Percentiles rank a stretch among this genome's conserved stretches.
phyloP scores from a whole-genome alignment of 2,888 invertebrate genomes.

The Argyresthia goedartella region DNA sequence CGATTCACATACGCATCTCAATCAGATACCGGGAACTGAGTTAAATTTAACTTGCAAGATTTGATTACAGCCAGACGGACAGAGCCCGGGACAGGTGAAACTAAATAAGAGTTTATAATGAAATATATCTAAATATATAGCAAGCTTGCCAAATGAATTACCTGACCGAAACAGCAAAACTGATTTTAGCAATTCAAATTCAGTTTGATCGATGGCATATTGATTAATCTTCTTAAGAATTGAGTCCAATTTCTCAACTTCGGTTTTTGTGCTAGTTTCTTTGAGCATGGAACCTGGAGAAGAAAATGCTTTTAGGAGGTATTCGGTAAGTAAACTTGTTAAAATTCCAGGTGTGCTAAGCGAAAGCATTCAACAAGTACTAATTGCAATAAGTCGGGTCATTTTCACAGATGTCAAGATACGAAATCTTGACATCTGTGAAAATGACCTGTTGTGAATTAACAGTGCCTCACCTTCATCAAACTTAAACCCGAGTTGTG shows the following conservation, averaged over 20 bases:
- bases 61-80: too few species aligned
- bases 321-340: too few species aligned
- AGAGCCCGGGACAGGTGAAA: too few species aligned
- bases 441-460: neutral
- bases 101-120: too few species aligned
- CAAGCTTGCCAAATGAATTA: slow-evolving; percentile 31
- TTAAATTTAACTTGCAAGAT: too few species aligned
- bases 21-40: too few species aligned
- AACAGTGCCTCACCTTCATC: slow-evolving; percentile 72
- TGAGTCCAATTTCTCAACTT: slow-evolving; percentile 64
- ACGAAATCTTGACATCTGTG: neutral
- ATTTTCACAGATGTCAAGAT: neutral
- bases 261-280: slow-evolving; percentile 25
- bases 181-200: slow-evolving; percentile 88
- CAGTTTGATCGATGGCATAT: slow-evolving; percentile 82
- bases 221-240: slow-evolving; percentile 75
- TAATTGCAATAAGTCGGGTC: neutral
- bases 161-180: slow-evolving; percentile 86
- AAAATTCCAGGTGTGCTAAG: too few species aligned
- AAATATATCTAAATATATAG: neutral
- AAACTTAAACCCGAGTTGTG: slow-evolving; percentile 82
- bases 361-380: neutral
- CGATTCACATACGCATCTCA: too few species aligned
- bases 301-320: neutral
- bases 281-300: neutral